Conservation (phyloP, 1,140 invertebrate genomes). For the Hyphantria cunea region DNA sequence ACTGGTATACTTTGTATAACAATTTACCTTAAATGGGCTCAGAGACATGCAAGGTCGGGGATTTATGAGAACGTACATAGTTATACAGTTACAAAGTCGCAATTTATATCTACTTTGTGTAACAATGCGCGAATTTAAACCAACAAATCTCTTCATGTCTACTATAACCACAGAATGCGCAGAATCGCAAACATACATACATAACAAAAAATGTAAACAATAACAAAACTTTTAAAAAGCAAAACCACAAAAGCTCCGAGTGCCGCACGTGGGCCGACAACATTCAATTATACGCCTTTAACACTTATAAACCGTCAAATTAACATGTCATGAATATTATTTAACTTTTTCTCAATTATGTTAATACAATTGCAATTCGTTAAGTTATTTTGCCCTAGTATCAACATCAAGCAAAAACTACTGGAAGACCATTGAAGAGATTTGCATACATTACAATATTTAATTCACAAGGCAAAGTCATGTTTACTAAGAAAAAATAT, state of each 20-base stretch:
- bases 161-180: background rate
- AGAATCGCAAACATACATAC: background rate
- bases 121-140: too few relatives aligned
- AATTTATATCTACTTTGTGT: too few relatives aligned
- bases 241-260: slow-evolving; percentile 48
- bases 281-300: slow-evolving; percentile 66
- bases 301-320: slow-evolving; percentile 67
- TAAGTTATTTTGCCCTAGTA: slow-evolving; percentile 55
- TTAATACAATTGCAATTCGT: slow-evolving; percentile 51
- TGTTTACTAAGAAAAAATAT: slow-evolving; percentile 43
- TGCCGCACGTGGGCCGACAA: slow-evolving; percentile 44
- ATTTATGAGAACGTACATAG: slow-evolving; percentile 1
- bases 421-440: slow-evolving; percentile 56
- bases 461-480: slow-evolving; percentile 39
- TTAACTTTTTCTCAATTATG: slow-evolving; percentile 70
- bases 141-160: background rate
- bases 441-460: slow-evolving; percentile 66
- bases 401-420: slow-evolving; percentile 56
- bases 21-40: slow-evolving; percentile 7
- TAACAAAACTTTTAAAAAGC: slow-evolving; percentile 43
- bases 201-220: slow-evolving; percentile 39
- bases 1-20: background rate
- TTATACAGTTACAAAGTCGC: slow-evolving; percentile 1
- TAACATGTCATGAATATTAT: slow-evolving; percentile 78
- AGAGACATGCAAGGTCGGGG: background rate